phyloP scores from a whole-genome alignment of 2,797 vertebrate species.

The Pseudochirops cupreus region DNA sequence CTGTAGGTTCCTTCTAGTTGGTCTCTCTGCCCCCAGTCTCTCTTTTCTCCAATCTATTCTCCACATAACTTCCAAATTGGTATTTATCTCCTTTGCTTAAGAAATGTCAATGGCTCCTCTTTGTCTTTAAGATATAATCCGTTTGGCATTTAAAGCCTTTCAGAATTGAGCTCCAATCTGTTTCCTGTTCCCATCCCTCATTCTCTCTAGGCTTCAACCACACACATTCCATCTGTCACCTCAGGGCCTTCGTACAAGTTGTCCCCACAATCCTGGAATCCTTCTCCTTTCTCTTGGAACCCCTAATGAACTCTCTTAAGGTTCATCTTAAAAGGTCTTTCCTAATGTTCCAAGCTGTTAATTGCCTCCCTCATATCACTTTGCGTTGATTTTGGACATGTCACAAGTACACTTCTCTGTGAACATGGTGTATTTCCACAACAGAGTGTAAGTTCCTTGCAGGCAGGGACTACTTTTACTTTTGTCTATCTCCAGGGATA shows the following conservation, averaged over 20 bases:
- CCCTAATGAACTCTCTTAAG: not conserved
- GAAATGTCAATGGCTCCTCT: not conserved
- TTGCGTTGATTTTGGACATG: not conserved
- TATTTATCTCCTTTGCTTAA: not conserved
- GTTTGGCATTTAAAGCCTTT: not conserved
- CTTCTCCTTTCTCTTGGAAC: not conserved
- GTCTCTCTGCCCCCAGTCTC: not conserved
- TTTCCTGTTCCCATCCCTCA: not conserved
- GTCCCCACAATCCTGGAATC: not conserved
- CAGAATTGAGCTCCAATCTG: not conserved
- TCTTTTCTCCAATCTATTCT: not conserved
- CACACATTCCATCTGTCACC: not conserved
- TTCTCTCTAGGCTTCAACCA: not conserved
- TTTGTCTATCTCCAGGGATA: not conserved
- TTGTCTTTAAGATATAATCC: not conserved
- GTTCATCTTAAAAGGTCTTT: not conserved
- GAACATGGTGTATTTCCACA: not conserved
- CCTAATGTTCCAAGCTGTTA: not conserved
- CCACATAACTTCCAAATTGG: not conserved
- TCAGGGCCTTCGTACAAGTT: not conserved
- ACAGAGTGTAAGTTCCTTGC: not conserved
- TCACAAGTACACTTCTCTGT: not conserved
- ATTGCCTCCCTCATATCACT: not conserved
- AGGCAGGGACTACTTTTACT: not conserved
- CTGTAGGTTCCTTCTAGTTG: not conserved